A percentile compares a stretch with the other conserved stretches of the same genome.
These are phyloP conservation scores for Microctonus hyperodae DNA, from an alignment of 2,888 invertebrate species.

Conservation along the genomic window DNA sequence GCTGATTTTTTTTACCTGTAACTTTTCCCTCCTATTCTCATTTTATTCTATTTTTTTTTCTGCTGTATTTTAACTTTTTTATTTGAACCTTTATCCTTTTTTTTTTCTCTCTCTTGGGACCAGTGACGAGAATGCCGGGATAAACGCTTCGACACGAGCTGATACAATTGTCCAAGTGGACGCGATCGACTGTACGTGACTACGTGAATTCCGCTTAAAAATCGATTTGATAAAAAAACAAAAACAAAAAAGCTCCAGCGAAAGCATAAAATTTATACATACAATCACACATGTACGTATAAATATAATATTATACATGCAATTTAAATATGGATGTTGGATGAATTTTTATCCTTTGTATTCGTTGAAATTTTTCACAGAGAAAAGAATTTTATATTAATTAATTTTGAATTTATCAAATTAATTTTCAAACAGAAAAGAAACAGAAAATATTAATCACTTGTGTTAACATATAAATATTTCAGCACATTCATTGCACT, in stretches of 20 bases:
- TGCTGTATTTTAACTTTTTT: not conserved
- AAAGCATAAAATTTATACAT: not conserved
- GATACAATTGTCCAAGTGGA: slow-evolving; percentile 26
- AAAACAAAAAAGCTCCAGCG: not conserved
- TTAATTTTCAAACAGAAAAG: not conserved
- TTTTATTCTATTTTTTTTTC: slow-evolving; percentile 6
- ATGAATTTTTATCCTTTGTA: not conserved
- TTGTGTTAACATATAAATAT: not conserved
- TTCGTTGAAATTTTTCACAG: not conserved
- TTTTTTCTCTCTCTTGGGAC: slow-evolving; percentile 8
- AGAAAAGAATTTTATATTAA: not conserved
- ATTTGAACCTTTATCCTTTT: slow-evolving; percentile 20
- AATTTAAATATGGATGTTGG: not conserved
- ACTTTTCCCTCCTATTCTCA: slow-evolving; percentile 13
- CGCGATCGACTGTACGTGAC: slow-evolving; percentile 29
- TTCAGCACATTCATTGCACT: not conserved
- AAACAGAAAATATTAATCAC: not conserved
- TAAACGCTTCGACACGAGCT: slow-evolving; percentile 14
- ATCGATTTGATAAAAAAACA: not conserved
- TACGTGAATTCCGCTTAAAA: slow-evolving; percentile 2
- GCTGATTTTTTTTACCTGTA: slow-evolving; percentile 27
- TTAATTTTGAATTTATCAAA: not conserved
- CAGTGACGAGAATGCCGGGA: slow-evolving; percentile 5
- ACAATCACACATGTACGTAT: not conserved
- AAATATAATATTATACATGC: not conserved